phyloP scores from a whole-genome alignment of 1,140 invertebrate species.

The Scaptomyza hsui region DNA sequence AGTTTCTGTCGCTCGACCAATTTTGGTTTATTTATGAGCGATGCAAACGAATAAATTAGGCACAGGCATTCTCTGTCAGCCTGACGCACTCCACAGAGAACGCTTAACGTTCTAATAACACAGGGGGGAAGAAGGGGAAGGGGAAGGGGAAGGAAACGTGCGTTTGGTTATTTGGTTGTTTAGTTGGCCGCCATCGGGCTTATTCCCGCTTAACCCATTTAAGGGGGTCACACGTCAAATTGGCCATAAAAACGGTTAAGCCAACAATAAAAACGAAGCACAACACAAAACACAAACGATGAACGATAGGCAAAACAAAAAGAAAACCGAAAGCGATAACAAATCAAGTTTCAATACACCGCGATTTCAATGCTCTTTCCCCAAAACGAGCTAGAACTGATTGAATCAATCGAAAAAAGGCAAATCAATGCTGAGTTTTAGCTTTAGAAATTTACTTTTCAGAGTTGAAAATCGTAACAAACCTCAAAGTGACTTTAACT shows the following conservation, averaged over 20 bases:
- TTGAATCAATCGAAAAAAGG: neutral
- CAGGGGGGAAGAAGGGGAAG: neutral
- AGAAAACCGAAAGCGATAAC: slow-evolving; percentile 5
- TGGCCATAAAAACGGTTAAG: slow-evolving; percentile 75
- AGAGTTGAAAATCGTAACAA: no score
- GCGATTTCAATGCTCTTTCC: slow-evolving; percentile 25
- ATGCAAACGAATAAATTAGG: slow-evolving; percentile 77
- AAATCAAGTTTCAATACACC: slow-evolving; percentile 17
- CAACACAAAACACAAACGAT: slow-evolving; percentile 35
- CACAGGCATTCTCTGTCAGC: slow-evolving; percentile 36
- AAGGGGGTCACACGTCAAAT: slow-evolving; percentile 72
- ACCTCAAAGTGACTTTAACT: no score
- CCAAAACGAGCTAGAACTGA: neutral
- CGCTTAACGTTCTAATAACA: slow-evolving; percentile 43
- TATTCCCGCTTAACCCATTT: slow-evolving; percentile 70
- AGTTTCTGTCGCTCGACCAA: slow-evolving; percentile 55
- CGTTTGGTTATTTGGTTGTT: slow-evolving; percentile 49
- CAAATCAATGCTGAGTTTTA: no score
- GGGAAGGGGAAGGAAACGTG: slow-evolving; percentile 13
- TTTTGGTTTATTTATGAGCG: slow-evolving; percentile 79
- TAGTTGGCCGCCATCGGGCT: slow-evolving; percentile 46
- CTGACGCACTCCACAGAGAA: slow-evolving; percentile 22
- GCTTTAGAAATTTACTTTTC: no score
- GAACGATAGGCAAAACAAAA: slow-evolving; percentile 33
- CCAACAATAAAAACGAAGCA: slow-evolving; percentile 53